Conservation (phyloP, 2,888 invertebrate genomes). For the Cataglyphis rosenhaueri region DNA sequence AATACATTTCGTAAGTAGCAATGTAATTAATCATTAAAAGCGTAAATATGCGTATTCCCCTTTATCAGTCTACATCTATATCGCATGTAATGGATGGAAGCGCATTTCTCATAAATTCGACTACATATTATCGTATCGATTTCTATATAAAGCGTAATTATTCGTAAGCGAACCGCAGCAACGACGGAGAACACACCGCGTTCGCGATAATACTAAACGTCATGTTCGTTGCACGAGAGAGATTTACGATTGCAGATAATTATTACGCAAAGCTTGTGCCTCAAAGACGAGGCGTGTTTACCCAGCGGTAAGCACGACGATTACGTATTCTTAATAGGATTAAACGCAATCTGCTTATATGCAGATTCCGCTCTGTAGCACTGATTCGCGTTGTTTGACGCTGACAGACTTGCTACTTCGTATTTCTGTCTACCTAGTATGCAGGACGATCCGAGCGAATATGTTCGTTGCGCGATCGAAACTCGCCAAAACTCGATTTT, state of each 20-base stretch:
- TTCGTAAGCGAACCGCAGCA: constrained; percentile 12
- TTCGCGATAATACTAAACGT: constrained; percentile 2
- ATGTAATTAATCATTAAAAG: constrained; percentile 21
- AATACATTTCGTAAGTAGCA: neutral
- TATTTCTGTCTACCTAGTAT: neutral
- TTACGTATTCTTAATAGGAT: constrained; percentile 45
- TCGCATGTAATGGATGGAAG: neutral
- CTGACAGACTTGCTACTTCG: constrained; percentile 24
- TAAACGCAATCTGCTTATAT: constrained; percentile 36
- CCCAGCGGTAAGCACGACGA: constrained; percentile 17
- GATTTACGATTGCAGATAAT: constrained; percentile 47
- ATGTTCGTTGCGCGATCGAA: constrained; percentile 39
- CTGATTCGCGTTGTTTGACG: constrained; percentile 1
- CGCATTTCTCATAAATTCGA: constrained; percentile 13
- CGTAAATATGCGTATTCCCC: neutral
- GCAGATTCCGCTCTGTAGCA: constrained; percentile 3
- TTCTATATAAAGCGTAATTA: constrained; percentile 23
- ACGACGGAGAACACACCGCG: neutral
- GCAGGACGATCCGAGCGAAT: neutral
- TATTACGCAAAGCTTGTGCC: constrained; percentile 30
- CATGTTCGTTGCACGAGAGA: constrained; percentile 35
- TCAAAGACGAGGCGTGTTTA: constrained; percentile 39
- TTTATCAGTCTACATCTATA: neutral
- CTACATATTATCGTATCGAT: constrained; percentile 2
- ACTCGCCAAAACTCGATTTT: constrained; percentile 51